Evolutionary conservation across 1,140 invertebrate species (phyloP).

Genomic region (Eupeodes corollae): DNA sequence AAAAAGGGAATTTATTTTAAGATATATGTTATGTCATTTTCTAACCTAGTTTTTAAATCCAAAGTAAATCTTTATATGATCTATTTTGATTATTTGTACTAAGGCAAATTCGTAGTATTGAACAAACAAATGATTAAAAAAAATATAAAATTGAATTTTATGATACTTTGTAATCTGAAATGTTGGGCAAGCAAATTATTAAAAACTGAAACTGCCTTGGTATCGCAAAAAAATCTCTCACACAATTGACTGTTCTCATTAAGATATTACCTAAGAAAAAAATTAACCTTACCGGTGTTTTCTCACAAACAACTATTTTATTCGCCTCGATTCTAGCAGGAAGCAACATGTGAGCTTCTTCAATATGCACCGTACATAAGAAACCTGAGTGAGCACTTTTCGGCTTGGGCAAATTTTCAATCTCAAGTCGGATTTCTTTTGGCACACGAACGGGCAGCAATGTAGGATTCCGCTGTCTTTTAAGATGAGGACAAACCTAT

Average conservation of each 20-base stretch:
- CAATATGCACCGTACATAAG: conserved; percentile 82
- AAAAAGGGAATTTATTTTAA: background rate
- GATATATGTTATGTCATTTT: background rate
- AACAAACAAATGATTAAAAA: too few species aligned
- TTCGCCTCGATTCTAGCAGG: conserved; percentile 73
- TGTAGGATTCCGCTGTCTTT: conserved; percentile 50
- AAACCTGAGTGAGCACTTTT: conserved; percentile 77
- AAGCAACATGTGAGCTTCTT: conserved; percentile 77
- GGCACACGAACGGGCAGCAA: conserved; percentile 78
- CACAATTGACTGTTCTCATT: too few species aligned
- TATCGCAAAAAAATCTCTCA: too few species aligned
- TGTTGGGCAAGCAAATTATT: too few species aligned
- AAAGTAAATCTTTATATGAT: too few species aligned
- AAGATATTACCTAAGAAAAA: too few species aligned
- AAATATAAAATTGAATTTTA: too few species aligned
- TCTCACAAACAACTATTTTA: conserved; percentile 77
- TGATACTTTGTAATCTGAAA: too few species aligned
- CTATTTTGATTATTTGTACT: too few species aligned
- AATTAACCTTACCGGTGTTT: conserved; percentile 65
- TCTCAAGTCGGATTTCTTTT: conserved; percentile 77
- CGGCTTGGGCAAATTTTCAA: conserved; percentile 80
- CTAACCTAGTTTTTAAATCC: background rate
- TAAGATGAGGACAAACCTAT: conserved; percentile 66
- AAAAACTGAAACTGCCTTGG: too few species aligned
- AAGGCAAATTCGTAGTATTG: too few species aligned